Conservation (phyloP, 2,113 vertebrate species). For the Montifringilla adamsi region DNA sequence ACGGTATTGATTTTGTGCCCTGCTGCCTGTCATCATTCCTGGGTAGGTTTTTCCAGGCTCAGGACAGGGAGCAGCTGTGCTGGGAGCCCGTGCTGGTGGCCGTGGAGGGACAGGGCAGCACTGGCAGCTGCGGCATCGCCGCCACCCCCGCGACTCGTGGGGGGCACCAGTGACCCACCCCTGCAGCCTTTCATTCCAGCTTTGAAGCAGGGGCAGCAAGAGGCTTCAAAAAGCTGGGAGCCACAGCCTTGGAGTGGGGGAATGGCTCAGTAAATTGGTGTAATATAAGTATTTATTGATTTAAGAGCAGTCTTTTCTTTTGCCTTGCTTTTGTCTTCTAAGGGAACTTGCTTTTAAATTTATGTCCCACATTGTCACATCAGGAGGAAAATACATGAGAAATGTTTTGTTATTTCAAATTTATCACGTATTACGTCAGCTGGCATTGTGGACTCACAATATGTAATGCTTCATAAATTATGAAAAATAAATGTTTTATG, state of each 20-base stretch:
- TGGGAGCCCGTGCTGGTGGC: not conserved
- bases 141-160: not conserved
- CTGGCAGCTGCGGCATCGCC: not conserved
- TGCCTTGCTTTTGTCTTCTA: conserved; percentile 53
- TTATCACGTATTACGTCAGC: conserved; percentile 70
- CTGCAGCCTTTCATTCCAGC: not conserved
- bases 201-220: not conserved
- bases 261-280: conserved; percentile 2
- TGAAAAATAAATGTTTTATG: conserved; percentile 68
- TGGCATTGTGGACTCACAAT: conserved; percentile 60
- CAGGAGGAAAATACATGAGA: conserved; percentile 67
- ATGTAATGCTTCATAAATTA: conserved; percentile 74
- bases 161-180: not conserved
- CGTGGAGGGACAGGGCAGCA: not conserved
- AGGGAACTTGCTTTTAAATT: conserved; percentile 64
- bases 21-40: conserved; percentile 15
- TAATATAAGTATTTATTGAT: conserved; percentile 42
- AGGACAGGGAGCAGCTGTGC: conserved; percentile 17
- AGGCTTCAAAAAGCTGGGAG: not conserved
- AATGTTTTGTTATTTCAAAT: conserved; percentile 71
- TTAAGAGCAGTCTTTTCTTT: conserved; percentile 41
- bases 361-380: conserved; percentile 64
- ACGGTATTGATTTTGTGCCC: not conserved
- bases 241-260: not conserved
- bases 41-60: conserved; percentile 6